Percentiles rank a stretch among this genome's conserved stretches.
Evolutionary conservation across 2,113 vertebrate genomes (phyloP).

Genomic region (Tenrec ecaudatus): DNA sequence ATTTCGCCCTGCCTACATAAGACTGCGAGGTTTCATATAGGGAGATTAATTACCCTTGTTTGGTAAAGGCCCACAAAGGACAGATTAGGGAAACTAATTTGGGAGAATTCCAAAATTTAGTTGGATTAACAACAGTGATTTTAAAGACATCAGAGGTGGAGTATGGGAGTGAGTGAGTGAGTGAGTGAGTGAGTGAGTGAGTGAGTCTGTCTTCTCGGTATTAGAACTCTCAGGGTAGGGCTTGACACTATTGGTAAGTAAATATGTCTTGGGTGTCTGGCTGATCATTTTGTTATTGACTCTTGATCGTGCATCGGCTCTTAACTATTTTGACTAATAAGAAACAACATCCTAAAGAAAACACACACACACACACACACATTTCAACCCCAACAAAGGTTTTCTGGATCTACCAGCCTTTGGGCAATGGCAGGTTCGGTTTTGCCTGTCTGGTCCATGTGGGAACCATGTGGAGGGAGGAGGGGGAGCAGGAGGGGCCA

Average conservation of each 20-base stretch:
- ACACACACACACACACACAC: neutral
- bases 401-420: neutral
- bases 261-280: neutral
- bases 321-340: neutral
- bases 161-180: neutral
- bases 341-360: neutral
- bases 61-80: neutral
- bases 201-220: neutral
- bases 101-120: neutral
- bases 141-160: neutral
- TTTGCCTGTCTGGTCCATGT: neutral
- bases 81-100: neutral
- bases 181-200: neutral
- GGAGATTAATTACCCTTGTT: neutral
- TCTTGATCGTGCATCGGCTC: neutral
- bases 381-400: neutral
- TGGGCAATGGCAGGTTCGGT: fast-evolving
- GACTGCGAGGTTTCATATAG: neutral
- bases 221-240: neutral
- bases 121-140: neutral
- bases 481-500: neutral
- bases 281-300: neutral
- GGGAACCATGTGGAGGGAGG: neutral
- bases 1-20: neutral
- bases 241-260: neutral